Base-by-base conservation (phyloP, 1,140 invertebrate species). In the Venturia canescens region DNA sequence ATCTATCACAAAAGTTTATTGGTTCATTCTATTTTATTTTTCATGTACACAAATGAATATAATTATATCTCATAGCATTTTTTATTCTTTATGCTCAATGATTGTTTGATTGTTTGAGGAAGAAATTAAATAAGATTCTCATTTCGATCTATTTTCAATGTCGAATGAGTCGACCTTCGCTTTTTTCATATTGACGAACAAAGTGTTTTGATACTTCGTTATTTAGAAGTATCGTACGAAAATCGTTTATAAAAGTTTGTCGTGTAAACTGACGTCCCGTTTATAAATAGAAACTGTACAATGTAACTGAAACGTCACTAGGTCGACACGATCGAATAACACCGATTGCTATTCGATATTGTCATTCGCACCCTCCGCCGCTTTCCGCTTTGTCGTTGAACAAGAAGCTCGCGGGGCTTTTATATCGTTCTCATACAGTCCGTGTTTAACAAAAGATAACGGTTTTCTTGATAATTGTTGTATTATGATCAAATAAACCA, bases 301-400 rank as follows among this genome's bases (percentile, higher is more conserved):
- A 63, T 63, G 11, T 3, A 26, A 63, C 23, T 23, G 27, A 63
- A 63, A 63, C 60, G 60, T 63, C 60, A 63, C 60, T 63, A 23
- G 60, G 60, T 63, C 60, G 60, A 23, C n/a, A 13, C 23, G 60
- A 63, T 63, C 60, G 60, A 63, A 63, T 63, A 63, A 63, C 60
- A 63, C 21, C n/a, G 60, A 63, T 63, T 63, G 60, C 23, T 23
- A 63, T 63, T 63, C 60, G 60, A 63, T 63, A 63, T 63, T 63
- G 60, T 63, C 60, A 63, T 63, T 63, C 60, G n/a, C n/a, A 23
- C 60, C 60, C 60, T 63, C 60, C 13, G 21, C 3, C 60, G 60
- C 27, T 63, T 63, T 63, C 60, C 60, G 5, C 23, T 27, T 63
- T 26, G 23, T 63, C 60, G 60, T 63, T 63, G 27, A 63, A n/a